Base-by-base conservation (phyloP, 1,140 invertebrate species). In the Meloidogyne floridensis region DNA sequence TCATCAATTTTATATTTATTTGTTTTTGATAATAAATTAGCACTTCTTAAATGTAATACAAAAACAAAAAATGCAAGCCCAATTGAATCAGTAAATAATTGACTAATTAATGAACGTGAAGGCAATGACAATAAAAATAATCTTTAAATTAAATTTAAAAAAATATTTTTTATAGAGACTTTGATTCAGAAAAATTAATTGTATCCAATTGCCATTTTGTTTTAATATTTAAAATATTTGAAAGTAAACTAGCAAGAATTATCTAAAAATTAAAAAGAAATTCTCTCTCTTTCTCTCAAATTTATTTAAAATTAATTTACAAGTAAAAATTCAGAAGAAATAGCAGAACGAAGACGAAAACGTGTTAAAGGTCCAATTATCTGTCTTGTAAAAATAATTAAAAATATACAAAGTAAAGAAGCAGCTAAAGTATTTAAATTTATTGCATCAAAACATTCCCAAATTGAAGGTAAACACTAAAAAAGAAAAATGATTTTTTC, bases 271-370 rank as follows among this genome's bases (percentile, higher is more conserved):
- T 53, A 20, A 65, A 54, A 70, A 74, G 0, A 53, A 70, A 65
- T 5, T n/a, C 15, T 59, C 3, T 59, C 15, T 15, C 13, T 15
- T 13, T 53, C 32, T 32, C 32, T 65, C n/a, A n/a, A 65, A 15
- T 15, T 59, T n/a, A 15, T 59, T 59, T 15, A 59, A 47, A 53
- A 56, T 13, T 18, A 43, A 70, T 53, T 42, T 53, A 85, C 85
- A 51, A 86, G 73, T 32, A 86, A 78, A 75, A 86, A 87, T 77
- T 86, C 85, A 13, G 83, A 87, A 11, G 85, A 83, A 77, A 86
- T 77, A 15, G 84, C 80, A 13, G 79, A 70, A 70, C 83, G 80
- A 13, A 81, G 77, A 8, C 81, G 32, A 51, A 87, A 76, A 54
- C 77, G 80, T 20, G 86, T 75, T 51, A 87, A 56, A 18, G 85